Conservation (phyloP, 2,888 invertebrate species). For the Phorcus lineatus region DNA sequence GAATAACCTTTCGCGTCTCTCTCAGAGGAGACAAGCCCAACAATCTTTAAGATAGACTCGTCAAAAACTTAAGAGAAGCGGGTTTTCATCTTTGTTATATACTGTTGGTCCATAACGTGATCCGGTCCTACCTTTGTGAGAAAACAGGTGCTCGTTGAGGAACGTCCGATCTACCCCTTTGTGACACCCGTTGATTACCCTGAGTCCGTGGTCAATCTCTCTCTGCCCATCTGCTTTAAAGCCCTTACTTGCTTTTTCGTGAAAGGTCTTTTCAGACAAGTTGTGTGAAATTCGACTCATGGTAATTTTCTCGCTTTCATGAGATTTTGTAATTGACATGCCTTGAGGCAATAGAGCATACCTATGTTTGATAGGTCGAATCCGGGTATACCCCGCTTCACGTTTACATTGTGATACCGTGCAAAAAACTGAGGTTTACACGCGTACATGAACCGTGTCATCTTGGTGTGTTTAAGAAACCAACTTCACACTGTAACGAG, state of each 20-base stretch:
- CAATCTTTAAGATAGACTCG: background rate
- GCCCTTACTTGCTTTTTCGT: background rate
- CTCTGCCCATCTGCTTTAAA: background rate
- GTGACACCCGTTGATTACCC: background rate
- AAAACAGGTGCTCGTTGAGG: background rate
- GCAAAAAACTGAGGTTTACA: too few relatives aligned
- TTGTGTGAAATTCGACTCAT: conserved; percentile 9
- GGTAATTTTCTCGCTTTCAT: background rate
- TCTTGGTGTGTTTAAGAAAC: too few relatives aligned
- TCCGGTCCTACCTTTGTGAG: background rate
- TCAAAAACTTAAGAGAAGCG: background rate
- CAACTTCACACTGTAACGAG: background rate
- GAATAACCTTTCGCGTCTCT: too few relatives aligned
- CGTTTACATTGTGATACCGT: too few relatives aligned
- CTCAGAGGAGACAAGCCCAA: background rate
- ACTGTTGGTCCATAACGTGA: background rate
- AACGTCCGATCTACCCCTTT: background rate
- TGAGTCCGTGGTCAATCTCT: background rate
- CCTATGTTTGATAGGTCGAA: background rate
- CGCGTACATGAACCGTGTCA: too few relatives aligned
- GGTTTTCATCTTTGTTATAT: background rate
- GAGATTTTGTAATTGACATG: background rate
- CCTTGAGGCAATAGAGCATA: background rate
- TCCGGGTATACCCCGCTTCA: background rate
- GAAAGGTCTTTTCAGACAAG: background rate